Base-by-base conservation (phyloP, 2,797 vertebrate genomes). In the Sardinella longiceps region DNA sequence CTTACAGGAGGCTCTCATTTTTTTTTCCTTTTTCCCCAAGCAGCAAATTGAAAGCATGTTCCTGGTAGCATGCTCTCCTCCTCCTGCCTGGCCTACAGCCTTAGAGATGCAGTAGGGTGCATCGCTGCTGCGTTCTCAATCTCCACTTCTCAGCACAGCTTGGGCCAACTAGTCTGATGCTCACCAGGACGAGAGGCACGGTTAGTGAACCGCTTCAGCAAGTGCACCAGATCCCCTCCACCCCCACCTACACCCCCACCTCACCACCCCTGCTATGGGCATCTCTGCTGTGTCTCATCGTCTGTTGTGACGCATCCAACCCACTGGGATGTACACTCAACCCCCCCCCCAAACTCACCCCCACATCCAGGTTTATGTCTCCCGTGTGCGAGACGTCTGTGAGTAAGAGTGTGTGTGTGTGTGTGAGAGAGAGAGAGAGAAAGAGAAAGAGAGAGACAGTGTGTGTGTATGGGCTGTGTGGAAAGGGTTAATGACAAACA, bases 401-500 rank as follows among this genome's bases (percentile, higher is more conserved):
- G 25, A 12, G 63, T 30, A 28, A 3, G 63, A 2, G 63, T 33
- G 63, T 30, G 63, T 30, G n/a, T 12, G 28, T 66, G 63, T 66
- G 28, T 66, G 28, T 66, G 63, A 33, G 28, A 33, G 14, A 33
- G 60, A 30, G n/a, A 82, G 84, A 60, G 80, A 86, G 85, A 56
- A 0, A 20, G 51, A 5, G 51, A 53, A 56, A 85, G 82, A 88
- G 86, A 87, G 60, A 85, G 66, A 15, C 3, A 6, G 28, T 37
- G 30, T 39, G 70, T 37, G 66, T 20, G 15, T 39, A 39, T 2
- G 20, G 82, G 84, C 5, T 77, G 70, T 39, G 50, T 39, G 70
- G 33, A 77, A 39, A 63, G 88, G 91, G 90, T 91, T 94, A 95
- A 95, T 92, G 89, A 88, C 87, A 91, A 85, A 89, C 95, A 96